Evolutionary conservation across 2,888 invertebrate genomes (phyloP).

Genomic region (Xestoiulus laeticollis): DNA sequence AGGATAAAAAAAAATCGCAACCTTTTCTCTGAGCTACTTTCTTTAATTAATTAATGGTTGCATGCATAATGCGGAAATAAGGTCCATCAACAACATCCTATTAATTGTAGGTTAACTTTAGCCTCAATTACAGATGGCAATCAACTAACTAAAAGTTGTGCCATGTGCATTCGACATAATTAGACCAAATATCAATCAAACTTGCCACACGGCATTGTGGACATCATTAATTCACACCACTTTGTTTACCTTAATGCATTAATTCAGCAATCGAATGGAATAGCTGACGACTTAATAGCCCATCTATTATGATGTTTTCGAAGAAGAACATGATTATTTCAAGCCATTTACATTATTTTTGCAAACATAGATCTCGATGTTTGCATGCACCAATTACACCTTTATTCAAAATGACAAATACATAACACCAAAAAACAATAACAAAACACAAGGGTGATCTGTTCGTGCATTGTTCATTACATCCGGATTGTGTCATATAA

Average conservation of each 20-base stretch:
- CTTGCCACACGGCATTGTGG: background rate
- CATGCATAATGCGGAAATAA: conserved; percentile 39
- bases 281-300: background rate
- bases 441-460: background rate
- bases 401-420: background rate
- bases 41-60: conserved; percentile 21
- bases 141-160: conserved; percentile 1
- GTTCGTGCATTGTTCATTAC: background rate
- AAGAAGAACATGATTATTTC: background rate
- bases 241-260: conserved; percentile 2
- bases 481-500: background rate
- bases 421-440: background rate
- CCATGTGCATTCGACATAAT: conserved; percentile 20
- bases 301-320: background rate
- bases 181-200: conserved; percentile 41
- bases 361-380: background rate
- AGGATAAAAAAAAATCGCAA: background rate
- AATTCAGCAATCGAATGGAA: background rate
- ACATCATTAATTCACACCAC: conserved; percentile 31
- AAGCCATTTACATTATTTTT: background rate
- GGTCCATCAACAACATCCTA: conserved; percentile 15
- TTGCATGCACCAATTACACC: background rate
- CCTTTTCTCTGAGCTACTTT: background rate
- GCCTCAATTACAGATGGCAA: conserved; percentile 34
- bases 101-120: conserved; percentile 15